phyloP scores from a whole-genome alignment of 2,797 vertebrate genomes.

The Thaleichthys pacificus region DNA sequence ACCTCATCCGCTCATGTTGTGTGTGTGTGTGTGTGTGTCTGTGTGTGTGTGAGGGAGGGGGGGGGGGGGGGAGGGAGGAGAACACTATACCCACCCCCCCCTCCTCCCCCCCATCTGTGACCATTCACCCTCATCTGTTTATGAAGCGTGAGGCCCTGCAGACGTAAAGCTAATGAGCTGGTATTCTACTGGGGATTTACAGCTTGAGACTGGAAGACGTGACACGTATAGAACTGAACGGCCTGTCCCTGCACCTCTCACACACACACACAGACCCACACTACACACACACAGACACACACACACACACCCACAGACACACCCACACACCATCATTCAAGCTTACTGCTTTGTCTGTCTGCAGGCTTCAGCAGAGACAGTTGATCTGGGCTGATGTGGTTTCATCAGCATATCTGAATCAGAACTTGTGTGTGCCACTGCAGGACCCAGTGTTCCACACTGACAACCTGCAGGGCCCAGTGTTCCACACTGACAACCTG shows the following conservation, averaged over 20 bases:
- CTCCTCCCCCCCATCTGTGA: constrained; percentile 20
- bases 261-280: neutral
- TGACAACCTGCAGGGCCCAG: neutral
- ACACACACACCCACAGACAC: neutral
- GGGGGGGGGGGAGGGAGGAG: neutral
- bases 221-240: constrained; percentile 21
- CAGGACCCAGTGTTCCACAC: neutral
- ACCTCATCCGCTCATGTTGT: neutral
- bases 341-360: neutral
- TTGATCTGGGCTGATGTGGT: neutral
- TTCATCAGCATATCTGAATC: no score
- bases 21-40: neutral
- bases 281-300: neutral
- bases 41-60: no score
- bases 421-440: neutral
- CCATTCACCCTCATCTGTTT: constrained; percentile 54
- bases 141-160: neutral
- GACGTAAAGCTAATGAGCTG: constrained; percentile 33
- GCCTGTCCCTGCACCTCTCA: neutral
- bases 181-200: constrained; percentile 49
- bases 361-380: neutral
- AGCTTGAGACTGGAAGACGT: constrained; percentile 43
- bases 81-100: neutral
- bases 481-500: neutral
- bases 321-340: neutral